Evolutionary conservation across 2,797 vertebrate genomes (phyloP), one percentile per base, ranked within the genome.

Genomic region (Semaprochilodus insignis): DNA sequence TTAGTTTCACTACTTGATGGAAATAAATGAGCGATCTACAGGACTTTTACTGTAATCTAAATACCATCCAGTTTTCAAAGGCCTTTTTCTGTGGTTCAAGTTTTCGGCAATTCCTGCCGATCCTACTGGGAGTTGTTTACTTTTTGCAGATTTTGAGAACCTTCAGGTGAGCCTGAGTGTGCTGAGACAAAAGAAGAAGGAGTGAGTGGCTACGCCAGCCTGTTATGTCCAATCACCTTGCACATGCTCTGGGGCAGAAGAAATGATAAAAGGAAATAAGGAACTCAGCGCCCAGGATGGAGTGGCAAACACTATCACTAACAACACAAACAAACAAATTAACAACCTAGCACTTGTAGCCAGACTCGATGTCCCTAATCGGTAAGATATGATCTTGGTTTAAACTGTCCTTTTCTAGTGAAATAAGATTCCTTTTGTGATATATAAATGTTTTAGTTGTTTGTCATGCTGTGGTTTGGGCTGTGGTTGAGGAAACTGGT

Each of bases 231-330:
- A 3, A 14, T 72, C 23, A 8, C 5, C 21, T 6, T 81, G 60
- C 27, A 80, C n/a, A 52, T 19, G n/a, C 44, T 57, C 40, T 66
- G 19, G 55, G 23, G 6, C 48, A 70, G 75, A 85, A 81, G 75
- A 88, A 71, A 88, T 88, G 87, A 63, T 86, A 81, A 79, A 83
- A n/a, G 48, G 62, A 71, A 87, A 87, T 55, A 85, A 81, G 60
- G 79, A 85, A 62, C 16, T 27, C 34, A 84, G 27, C 44, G 54
- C 59, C 73, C 67, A 83, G 54, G 72, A 84, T 81, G 84, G 75
- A 27, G 34, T 67, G 60, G 62, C 63, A 78, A 82, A 84, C 59
- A 57, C 70, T 51, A 23, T 75, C 62, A 78, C 14, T 52, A 57
- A 70, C 65, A 81, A 55, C 57, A 70, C 55, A 76, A 85, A 80